Conservation (phyloP, 2,888 invertebrate genomes). For the Endotricha flammealis region DNA sequence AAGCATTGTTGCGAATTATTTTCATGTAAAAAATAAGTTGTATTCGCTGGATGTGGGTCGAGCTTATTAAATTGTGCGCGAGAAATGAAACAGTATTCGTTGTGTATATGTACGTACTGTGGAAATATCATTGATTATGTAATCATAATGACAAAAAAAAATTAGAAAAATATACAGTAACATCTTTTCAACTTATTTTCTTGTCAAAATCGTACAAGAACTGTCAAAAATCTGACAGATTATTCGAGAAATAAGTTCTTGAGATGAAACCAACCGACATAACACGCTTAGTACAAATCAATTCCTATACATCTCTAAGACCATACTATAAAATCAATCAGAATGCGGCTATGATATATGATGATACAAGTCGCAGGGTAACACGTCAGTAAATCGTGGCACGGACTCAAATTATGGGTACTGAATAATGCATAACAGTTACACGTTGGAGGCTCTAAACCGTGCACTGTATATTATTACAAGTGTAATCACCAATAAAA, state of each 20-base stretch:
- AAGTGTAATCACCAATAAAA: conserved; percentile 14
- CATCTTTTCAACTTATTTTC: too few species aligned
- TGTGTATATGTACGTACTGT: too few species aligned
- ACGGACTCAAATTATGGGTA: conserved; percentile 51
- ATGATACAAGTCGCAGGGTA: conserved; percentile 9
- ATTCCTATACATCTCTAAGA: too few species aligned
- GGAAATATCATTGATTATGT: too few species aligned
- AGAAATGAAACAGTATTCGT: not conserved
- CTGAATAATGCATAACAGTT: conserved; percentile 68
- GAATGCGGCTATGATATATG: not conserved
- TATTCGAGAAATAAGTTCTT: too few species aligned
- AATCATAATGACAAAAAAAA: too few species aligned
- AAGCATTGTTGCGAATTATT: conserved; percentile 10
- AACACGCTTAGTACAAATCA: too few species aligned
- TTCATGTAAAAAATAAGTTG: conserved; percentile 8
- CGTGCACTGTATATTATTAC: conserved; percentile 27
- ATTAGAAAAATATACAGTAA: too few species aligned
- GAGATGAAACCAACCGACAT: too few species aligned
- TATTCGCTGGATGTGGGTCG: conserved; percentile 8
- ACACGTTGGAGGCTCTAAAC: conserved; percentile 56
- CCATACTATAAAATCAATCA: not conserved
- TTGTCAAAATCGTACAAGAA: too few species aligned
- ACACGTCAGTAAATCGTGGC: conserved; percentile 2
- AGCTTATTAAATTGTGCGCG: conserved; percentile 6
- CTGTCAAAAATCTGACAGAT: too few species aligned